phyloP scores from a whole-genome alignment of 1,140 invertebrate species.

The Diorhabda carinulata region DNA sequence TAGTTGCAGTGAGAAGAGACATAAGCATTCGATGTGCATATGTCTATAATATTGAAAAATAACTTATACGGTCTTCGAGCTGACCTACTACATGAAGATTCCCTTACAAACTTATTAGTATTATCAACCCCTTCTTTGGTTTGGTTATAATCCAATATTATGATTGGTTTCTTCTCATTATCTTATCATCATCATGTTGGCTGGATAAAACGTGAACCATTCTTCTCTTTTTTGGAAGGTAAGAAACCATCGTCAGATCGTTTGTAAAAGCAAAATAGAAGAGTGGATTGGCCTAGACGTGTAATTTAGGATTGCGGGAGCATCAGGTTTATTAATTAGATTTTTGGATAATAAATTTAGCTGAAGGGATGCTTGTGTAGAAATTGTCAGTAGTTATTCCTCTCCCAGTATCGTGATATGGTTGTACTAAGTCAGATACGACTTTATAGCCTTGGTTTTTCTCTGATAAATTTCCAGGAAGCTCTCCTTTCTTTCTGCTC shows the following conservation, averaged over 20 bases:
- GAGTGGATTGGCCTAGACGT: no score
- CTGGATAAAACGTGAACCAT: conserved; percentile 34
- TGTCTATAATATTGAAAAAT: conserved; percentile 16
- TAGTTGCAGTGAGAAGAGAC: conserved; percentile 19
- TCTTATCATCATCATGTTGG: conserved; percentile 26
- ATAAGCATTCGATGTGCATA: no score
- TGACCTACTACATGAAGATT: conserved; percentile 23
- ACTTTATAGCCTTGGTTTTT: conserved; percentile 22
- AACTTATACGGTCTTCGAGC: conserved; percentile 24
- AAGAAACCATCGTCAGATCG: conserved; percentile 12
- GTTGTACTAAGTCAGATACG: neutral
- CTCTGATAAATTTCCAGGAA: conserved; percentile 20
- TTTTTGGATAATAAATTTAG: conserved; percentile 34
- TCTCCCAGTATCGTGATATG: neutral
- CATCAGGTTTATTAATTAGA: conserved; percentile 18
- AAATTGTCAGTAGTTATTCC: conserved; percentile 26
- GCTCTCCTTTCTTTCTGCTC: conserved; percentile 20
- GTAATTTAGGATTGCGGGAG: conserved; percentile 21
- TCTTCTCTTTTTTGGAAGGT: conserved; percentile 34
- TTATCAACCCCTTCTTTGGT: conserved; percentile 31
- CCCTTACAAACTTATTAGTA: neutral
- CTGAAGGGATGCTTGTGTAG: conserved; percentile 26
- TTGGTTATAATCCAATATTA: neutral
- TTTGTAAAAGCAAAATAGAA: no score
- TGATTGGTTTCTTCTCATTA: conserved; percentile 37